Percentiles rank a stretch among this genome's conserved stretches.
Evolutionary conservation across 2,888 invertebrate genomes (phyloP).

Genomic region (Lasioglossum villosulum): DNA sequence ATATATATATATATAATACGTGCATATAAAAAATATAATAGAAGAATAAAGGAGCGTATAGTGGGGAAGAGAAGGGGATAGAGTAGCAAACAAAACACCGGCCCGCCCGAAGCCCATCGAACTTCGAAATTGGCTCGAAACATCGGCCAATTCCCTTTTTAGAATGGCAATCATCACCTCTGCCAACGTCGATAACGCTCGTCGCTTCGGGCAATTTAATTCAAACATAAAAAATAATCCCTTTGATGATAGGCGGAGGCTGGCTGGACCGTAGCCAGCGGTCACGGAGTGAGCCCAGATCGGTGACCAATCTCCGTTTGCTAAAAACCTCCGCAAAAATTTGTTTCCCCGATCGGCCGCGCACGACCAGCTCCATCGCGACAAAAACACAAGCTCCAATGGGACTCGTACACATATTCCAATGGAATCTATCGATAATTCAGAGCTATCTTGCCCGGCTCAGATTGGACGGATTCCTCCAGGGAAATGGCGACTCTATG

Average conservation of each 20-base stretch:
- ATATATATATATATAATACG: background rate
- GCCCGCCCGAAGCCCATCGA: conserved; percentile 30
- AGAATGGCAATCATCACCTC: conserved; percentile 68
- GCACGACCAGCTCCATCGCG: background rate
- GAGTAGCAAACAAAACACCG: background rate
- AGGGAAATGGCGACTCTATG: background rate
- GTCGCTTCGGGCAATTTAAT: conserved; percentile 70
- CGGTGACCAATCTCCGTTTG: conserved; percentile 53
- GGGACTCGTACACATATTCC: background rate
- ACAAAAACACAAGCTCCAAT: conserved; percentile 8
- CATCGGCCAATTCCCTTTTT: conserved; percentile 63
- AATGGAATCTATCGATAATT: background rate
- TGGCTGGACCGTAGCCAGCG: conserved; percentile 67
- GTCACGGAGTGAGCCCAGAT: conserved; percentile 55
- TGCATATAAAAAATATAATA: background rate
- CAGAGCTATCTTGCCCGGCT: background rate
- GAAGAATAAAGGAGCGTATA: background rate
- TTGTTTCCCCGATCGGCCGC: conserved; percentile 35
- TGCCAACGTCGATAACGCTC: conserved; percentile 65
- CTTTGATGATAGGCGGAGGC: conserved; percentile 63
- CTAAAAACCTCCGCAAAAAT: conserved; percentile 41
- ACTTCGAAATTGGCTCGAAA: conserved; percentile 62
- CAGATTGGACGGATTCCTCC: background rate
- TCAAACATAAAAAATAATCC: conserved; percentile 74
- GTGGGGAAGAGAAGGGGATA: background rate